Evolutionary conservation across 2,797 vertebrate genomes (phyloP), one percentile per base, ranked within the genome.

Genomic region (Epinephelus coioides): DNA sequence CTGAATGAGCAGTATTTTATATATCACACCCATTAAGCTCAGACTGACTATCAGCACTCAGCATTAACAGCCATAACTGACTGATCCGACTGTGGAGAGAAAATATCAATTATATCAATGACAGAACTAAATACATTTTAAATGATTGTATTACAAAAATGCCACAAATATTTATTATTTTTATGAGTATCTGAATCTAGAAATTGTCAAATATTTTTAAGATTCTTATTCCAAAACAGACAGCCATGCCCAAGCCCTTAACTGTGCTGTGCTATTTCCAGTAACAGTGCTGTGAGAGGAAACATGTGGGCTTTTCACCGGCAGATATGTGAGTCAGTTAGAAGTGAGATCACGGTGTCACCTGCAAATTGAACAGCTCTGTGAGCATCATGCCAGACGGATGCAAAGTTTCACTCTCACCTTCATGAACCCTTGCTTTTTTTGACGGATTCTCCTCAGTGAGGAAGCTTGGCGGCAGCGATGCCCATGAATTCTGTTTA

Each of bases 361-460:
- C 65, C 59, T 64, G 69, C 57, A 54, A 88, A 82, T 87, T 92
- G 85, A 90, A 82, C 81, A 81, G 64, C 86, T 83, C 76, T 63
- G 5, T 69, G 75, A 85, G 73, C 78, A 67, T 62, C 27, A 27
- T 59, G 54, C 66, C 70, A 70, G 59, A 46, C 82, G 75, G 76
- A 81, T 81, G 82, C 84, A 84, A 86, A 68, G 79, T 77, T 81
- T 81, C 50, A 81, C 67, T 67, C 61, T 79, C 34, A 49, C 54
- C 62, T 43, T 67, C 44, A 21, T 43, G 43, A 71, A 30, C 59
- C 34, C 2, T 44, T 47, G 17, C 56, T 61, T 19, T 53, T 27
- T 61, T 43, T 38, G 59, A 65, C 27, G 18, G 53, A 46, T 27
- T 38, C 55, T 47, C 51, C 8, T 69, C 56, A 81, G 62, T 18